Base-by-base conservation (phyloP, 2,797 vertebrate genomes). In the Toxotes lorentzi region DNA sequence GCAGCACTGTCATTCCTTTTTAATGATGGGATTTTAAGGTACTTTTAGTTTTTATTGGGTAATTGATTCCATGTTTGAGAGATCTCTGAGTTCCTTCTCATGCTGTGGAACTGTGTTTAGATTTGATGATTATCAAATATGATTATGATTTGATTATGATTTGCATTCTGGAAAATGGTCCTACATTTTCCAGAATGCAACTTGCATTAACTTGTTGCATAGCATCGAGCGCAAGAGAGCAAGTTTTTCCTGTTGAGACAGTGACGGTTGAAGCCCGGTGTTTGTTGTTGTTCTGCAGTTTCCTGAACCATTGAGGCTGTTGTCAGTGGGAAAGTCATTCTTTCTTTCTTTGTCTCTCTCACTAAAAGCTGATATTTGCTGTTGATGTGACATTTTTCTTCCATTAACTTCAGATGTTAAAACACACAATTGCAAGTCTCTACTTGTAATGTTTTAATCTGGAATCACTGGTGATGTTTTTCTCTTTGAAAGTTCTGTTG, bases 241-340 rank as follows among this genome's bases (percentile, higher is more conserved):
- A 0, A 54, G 88, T 92, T 89, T 89, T 91, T 91, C 88, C 80
- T 88, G 89, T 88, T 50, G 61, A 82, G 63, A 63, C 27, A 4
- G 34, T 12, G 70, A 69, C 77, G 19, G 80, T 88, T 80, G 30
- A 0, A 7, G 40, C 16, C 4, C 4, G 1, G n/a, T 30, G 30
- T 27, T 65, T 81, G 67, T 81, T 78, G 53, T 50, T 43, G 23
- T 45, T 73, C 57, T 35, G 54, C 63, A 73, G 66, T 43, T 69
- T 10, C 7, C 4, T 61, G 59, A 14, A n/a, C 53, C 47, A 4
- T 9, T 16, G 2, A 53, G 32, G 66, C 76, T 59, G 57, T 45
- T 38, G 16, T 59, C 11, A 14, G 19, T 34, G 30, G n/a, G 27
- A 64, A 56, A 45, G 41, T n/a, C 10, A 1, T 19, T 14, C 35